Base-by-base conservation (phyloP, 1,140 invertebrate species). In the Riptortus pedestris region DNA sequence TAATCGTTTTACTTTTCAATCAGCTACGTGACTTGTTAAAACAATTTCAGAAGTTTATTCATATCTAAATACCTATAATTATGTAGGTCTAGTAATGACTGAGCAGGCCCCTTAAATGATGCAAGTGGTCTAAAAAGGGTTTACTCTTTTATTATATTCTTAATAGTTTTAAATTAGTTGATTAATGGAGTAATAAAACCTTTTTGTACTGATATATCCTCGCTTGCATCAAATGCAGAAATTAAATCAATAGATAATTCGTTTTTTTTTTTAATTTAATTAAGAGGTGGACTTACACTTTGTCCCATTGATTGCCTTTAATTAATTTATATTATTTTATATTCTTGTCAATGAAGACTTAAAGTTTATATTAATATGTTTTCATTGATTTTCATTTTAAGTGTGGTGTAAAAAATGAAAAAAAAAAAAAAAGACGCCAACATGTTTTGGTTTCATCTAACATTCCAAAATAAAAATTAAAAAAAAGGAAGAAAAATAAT, bases 341-440 rank as follows among this genome's bases (percentile, higher is more conserved):
- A 55, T 24, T 55, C 12, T 24, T 24, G 4, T 52, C 24, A 22
- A 52, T 2, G 31, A 7, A 14, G 5, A 38, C 5, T 38, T 38
- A 38, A 38, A 38, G 14, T 38, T 38, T 7, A 7, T 38, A 7
- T 7, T 7, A 38, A 7, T 38, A 7, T 38, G 31, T 7, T 38
- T 7, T 52, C 12, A 2, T 52, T 52, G 2, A 20, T 52, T 2
- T 52, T 22, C 12, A 16, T 55, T 55, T 55, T 55, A 24, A 55
- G 24, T 24, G 24, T 38, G 14, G 5, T 7, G 31, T 7, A 38
- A 38, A 38, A 38, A 38, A 38, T 38, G 5, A 7, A 38, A 38
- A 7, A 14, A 14, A 38, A 38, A 38, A 38, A 55, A 55, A 55
- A 55, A 55, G 51, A 55, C 51, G 22, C 51, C 51, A 55, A 55